phyloP scores from a whole-genome alignment of 2,113 vertebrate species.

The Microcebus tavaratra region DNA sequence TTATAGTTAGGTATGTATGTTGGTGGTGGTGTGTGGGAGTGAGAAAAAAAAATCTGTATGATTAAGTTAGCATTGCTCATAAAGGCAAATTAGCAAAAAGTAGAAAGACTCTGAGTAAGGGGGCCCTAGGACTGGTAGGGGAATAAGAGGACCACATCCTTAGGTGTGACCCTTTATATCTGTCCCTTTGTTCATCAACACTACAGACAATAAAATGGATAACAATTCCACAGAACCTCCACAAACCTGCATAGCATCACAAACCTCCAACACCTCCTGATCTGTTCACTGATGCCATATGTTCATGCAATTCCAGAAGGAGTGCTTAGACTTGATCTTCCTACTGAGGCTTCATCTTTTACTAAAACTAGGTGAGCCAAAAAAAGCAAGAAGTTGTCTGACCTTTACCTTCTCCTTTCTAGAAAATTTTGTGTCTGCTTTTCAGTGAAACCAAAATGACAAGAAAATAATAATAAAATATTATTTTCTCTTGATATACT shows the following conservation, averaged over 20 bases:
- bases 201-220: neutral
- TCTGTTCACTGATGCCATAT: neutral
- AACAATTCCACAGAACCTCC: neutral
- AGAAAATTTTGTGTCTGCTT: neutral
- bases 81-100: neutral
- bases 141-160: too few relatives aligned
- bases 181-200: neutral
- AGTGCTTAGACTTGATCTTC: neutral
- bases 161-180: neutral
- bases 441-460: neutral
- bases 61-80: neutral
- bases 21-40: too few relatives aligned
- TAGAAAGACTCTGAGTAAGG: neutral
- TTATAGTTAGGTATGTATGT: neutral
- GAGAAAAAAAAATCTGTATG: neutral
- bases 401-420: neutral
- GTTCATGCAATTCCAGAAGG: neutral
- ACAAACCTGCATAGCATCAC: too few relatives aligned
- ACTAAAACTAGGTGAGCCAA: neutral
- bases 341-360: neutral
- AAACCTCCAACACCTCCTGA: too few relatives aligned
- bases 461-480: neutral
- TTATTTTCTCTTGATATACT: neutral
- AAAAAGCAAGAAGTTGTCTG: neutral
- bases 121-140: fast-evolving